Evolutionary conservation across 2,888 invertebrate species (phyloP).

Genomic region (Napeogenes inachia): DNA sequence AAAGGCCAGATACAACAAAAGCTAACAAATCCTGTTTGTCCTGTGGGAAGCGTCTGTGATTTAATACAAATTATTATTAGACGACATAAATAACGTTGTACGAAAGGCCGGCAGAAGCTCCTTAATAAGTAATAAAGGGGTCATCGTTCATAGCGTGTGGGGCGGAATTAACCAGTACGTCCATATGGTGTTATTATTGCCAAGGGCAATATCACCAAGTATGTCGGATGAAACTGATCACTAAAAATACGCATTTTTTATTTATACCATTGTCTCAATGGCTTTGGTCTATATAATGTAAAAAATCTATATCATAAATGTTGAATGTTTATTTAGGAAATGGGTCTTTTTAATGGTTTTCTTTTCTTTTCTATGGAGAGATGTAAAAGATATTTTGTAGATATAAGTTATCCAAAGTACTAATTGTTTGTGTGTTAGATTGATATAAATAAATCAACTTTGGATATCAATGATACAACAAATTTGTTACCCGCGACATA

Average conservation of each 20-base stretch:
- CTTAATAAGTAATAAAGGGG: constrained; percentile 78
- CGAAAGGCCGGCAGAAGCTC: constrained; percentile 58
- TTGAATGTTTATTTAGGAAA: too few species aligned
- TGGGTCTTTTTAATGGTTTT: too few species aligned
- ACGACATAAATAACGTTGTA: constrained; percentile 73
- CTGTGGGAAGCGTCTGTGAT: constrained; percentile 70
- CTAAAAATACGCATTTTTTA: not conserved
- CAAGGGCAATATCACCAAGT: constrained; percentile 11
- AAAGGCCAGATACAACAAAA: constrained; percentile 56
- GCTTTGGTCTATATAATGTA: not conserved
- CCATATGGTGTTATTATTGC: constrained; percentile 52
- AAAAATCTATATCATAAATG: not conserved
- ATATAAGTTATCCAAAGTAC: too few species aligned
- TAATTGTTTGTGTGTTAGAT: too few species aligned
- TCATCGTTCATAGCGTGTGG: constrained; percentile 63
- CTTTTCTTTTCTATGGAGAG: too few species aligned
- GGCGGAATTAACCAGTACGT: constrained; percentile 61
- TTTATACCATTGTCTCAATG: not conserved
- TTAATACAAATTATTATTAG: constrained; percentile 79
- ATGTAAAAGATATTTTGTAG: too few species aligned
- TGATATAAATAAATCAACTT: too few species aligned
- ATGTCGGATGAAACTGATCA: not conserved
- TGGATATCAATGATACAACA: too few species aligned
- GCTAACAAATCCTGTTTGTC: constrained; percentile 74
- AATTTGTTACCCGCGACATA: too few species aligned